phyloP scores from a whole-genome alignment of 2,113 vertebrate species.

The Atlantisia rogersi region DNA sequence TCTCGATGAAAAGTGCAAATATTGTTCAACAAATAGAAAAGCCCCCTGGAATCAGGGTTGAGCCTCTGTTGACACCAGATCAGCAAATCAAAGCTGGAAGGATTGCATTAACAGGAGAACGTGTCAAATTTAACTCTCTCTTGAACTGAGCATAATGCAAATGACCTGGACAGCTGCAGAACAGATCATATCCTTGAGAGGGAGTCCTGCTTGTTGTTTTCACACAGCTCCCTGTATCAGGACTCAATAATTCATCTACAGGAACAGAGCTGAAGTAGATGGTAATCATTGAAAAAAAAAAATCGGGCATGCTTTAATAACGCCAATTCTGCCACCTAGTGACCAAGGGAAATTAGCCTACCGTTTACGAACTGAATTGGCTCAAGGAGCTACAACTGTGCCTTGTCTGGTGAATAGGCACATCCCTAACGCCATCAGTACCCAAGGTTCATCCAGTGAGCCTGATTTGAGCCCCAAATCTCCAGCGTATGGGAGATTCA shows the following conservation, averaged over 20 bases:
- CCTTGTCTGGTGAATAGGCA: rapidly evolving
- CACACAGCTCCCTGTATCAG: neutral
- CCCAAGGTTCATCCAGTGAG: neutral
- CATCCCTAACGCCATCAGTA: rapidly evolving
- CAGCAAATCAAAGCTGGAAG: neutral
- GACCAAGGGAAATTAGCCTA: slow-evolving; percentile 48
- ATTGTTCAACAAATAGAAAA: neutral
- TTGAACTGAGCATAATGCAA: neutral
- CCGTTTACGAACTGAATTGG: neutral
- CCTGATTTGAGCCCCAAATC: neutral
- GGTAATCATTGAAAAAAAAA: neutral
- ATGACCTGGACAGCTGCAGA: neutral
- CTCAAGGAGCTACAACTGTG: neutral
- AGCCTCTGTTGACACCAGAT: neutral
- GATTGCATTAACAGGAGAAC: neutral
- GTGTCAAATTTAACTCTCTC: neutral
- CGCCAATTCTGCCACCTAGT: slow-evolving; percentile 74
- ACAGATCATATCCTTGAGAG: neutral
- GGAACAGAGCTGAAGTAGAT: neutral
- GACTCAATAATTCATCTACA: neutral
- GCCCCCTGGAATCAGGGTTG: neutral
- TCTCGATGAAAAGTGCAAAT: neutral
- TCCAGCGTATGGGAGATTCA: neutral
- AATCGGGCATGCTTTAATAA: slow-evolving; percentile 50
- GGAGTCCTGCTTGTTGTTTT: neutral